Evolutionary conservation across 1,140 invertebrate species (phyloP), one percentile per base, ranked within the genome.

Genomic region (Drosophila bipectinata): DNA sequence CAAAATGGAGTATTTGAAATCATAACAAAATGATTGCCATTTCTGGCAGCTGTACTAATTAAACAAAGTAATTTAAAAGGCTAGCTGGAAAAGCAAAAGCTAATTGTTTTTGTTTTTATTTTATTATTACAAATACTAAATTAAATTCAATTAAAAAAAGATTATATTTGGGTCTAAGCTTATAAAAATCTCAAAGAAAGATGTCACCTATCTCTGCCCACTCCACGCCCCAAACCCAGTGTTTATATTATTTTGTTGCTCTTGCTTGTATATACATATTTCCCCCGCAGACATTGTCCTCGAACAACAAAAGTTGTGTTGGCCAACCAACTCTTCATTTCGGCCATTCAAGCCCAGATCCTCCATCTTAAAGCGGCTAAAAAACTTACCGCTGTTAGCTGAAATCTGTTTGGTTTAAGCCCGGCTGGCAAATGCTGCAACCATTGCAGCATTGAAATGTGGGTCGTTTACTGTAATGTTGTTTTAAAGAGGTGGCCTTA

Each of bases 281-380:
- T 44, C 41, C 51, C 63, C 60, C 62, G 56, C 79, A 74, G 77
- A 82, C 76, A 79, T 75, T 87, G 82, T 85, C 82, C 81, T 52
- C 54, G 64, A 44, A 85, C 74, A 78, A 85, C 66, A 85, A 85
- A 81, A 74, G 69, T 72, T 67, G 52, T 71, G 69, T 78, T 74
- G 60, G 26, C 26, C 26, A 28, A 28, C 39, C 60, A n/a, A 37
- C 34, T 37, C 34, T 37, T n/a, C 34, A 37, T 37, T n/a, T 12
- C 58, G 66, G 61, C 59, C 67, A 26, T 72, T 56, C 61, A 52
- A 59, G 47, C n/a, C 14, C 41, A 18, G 14, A 18, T 15, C 15
- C 44, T 47, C 59, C 59, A 62, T 62, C 52, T 72, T 62, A 73
- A 55, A 73, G 49, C 68, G 15, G 26, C 68, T 24, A 24, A 51